Base-by-base conservation (phyloP, 2,797 vertebrate species). In the Hafferia zeledoni region DNA sequence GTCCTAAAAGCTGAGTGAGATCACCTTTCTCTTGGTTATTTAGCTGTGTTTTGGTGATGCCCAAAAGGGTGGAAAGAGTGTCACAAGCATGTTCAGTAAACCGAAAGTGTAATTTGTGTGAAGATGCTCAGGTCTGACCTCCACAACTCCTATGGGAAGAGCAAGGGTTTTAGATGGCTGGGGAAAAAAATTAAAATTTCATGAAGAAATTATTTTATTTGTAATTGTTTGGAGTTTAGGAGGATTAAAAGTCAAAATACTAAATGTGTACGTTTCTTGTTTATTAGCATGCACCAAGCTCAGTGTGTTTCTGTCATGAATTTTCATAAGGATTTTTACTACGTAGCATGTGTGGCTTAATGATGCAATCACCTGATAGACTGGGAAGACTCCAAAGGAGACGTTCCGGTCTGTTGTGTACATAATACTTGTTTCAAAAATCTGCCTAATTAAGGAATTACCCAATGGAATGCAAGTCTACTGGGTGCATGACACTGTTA, bases 341-440 rank as follows among this genome's bases (percentile, higher is more conserved):
- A 97, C 96, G 92, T 98, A 97, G 97, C 93, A 91, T 97, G 94
- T 98, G 96, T 97, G 96, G 89, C 92, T 97, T 98, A 98, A 98
- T 98, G 97, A 98, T 98, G 97, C 97, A 98, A 98, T 98, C 97
- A 97, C 97, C 97, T 82, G 94, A 97, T 97, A 97, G 97, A 97
- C 97, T 96, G 93, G 94, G 96, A 97, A 68, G 96, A 95, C 97
- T 97, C 96, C 96, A 97, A 97, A 98, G 96, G 93, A 97, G 93
- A 95, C 95, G 97, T 98, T 98, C 95, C 94, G 93, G 97, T 98
- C 97, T 97, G 97, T 97, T 98, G 97, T 98, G 95, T 98, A 97
- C 97, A 97, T 97, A 98, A 98, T 97, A 97, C 97, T 97, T 95
- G 96, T 97, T 98, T 97, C 95, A 97, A 94, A 98, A 97, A 97